Conservation (phyloP, 2,797 vertebrate species). For the Onychomys leucogaster region DNA sequence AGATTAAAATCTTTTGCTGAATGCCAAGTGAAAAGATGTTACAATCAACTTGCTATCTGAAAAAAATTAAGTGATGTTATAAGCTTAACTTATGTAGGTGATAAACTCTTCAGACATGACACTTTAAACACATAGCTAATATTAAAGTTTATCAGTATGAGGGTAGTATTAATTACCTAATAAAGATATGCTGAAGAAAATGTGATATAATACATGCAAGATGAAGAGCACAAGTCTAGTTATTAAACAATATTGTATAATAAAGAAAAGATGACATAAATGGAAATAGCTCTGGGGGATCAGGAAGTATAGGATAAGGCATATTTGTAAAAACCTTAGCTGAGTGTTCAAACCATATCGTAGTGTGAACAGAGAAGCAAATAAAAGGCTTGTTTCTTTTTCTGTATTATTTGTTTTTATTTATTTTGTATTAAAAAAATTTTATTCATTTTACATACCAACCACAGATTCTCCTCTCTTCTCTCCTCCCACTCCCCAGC, state of each 20-base stretch:
- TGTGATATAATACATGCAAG: background rate
- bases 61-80: background rate
- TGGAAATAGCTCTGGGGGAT: background rate
- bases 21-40: slow-evolving; percentile 17
- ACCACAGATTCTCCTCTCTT: too few species aligned
- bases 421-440: too few species aligned
- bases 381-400: background rate
- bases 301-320: background rate
- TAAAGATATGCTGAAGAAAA: background rate
- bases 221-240: background rate
- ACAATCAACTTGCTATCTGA: slow-evolving; percentile 24
- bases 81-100: background rate
- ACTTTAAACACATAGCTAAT: slow-evolving; percentile 1
- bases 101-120: slow-evolving; percentile 13
- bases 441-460: too few species aligned
- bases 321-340: background rate
- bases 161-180: background rate
- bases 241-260: slow-evolving; percentile 16
- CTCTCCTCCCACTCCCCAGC: too few species aligned
- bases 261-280: background rate
- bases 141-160: background rate
- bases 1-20: slow-evolving; percentile 44
- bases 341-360: background rate
- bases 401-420: too few species aligned
- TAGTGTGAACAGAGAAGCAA: background rate